Evolutionary conservation across 2,797 vertebrate species (phyloP).

Genomic region (Poeciliopsis gracilis): DNA sequence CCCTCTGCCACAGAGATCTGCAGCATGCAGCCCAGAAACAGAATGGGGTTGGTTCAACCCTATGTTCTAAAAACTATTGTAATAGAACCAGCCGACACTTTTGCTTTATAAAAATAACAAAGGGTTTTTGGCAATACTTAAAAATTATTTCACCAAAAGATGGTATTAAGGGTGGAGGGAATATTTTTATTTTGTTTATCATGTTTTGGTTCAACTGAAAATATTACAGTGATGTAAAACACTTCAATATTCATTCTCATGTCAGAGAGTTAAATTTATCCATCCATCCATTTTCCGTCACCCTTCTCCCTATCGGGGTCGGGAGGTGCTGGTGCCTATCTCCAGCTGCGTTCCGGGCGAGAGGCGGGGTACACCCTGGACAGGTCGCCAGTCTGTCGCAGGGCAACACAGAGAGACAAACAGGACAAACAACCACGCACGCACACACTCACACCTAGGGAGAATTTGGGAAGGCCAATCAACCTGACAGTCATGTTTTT

Average conservation of each 20-base stretch:
- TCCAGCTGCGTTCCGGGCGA: too few species aligned
- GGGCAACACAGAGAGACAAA: too few species aligned
- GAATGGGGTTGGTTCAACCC: not conserved
- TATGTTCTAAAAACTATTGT: not conserved
- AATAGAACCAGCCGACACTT: not conserved
- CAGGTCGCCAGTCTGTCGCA: too few species aligned
- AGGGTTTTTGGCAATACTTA: not conserved
- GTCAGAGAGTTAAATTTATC: not conserved
- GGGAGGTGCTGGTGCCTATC: too few species aligned
- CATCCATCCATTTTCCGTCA: too few species aligned
- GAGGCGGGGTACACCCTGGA: too few species aligned
- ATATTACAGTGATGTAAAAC: not conserved
- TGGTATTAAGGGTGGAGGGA: not conserved
- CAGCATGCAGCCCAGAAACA: not conserved
- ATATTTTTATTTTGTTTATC: not conserved
- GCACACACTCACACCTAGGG: too few species aligned
- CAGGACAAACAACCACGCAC: too few species aligned
- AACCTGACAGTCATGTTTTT: too few species aligned
- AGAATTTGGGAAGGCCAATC: too few species aligned
- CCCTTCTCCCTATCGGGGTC: too few species aligned
- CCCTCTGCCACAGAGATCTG: not conserved
- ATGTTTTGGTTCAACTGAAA: not conserved
- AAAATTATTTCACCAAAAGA: not conserved
- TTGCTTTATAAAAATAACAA: not conserved
- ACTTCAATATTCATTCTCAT: not conserved